phyloP scores from a whole-genome alignment of 2,888 invertebrate species.

The Hypselothyrea guttata region DNA sequence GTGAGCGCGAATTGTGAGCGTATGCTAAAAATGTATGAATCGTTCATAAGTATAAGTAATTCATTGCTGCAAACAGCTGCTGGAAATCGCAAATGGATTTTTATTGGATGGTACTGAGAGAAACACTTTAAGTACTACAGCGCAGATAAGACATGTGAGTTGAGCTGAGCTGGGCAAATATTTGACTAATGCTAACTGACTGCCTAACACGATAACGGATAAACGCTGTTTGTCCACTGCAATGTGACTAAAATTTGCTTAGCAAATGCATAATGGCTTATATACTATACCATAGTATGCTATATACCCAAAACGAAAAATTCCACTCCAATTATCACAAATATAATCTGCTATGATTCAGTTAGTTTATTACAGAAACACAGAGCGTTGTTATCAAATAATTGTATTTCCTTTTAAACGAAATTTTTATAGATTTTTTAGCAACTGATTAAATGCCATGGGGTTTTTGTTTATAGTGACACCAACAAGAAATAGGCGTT shows the following conservation, averaged over 20 bases:
- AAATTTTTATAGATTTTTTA: constrained; percentile 3
- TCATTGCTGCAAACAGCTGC: constrained; percentile 25
- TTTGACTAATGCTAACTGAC: constrained; percentile 28
- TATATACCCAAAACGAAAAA: background rate
- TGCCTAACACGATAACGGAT: too few species aligned
- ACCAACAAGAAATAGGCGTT: too few species aligned
- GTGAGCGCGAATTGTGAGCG: constrained; percentile 21
- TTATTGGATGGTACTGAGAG: background rate
- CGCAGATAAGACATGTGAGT: constrained; percentile 27
- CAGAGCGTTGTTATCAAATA: constrained; percentile 29
- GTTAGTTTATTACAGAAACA: constrained; percentile 15
- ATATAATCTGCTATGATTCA: constrained; percentile 28
- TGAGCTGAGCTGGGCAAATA: constrained; percentile 27
- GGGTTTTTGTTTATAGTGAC: too few species aligned
- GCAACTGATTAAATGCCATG: too few species aligned
- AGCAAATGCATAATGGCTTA: too few species aligned
- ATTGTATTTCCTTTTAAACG: constrained; percentile 14
- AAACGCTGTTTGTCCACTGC: constrained; percentile 6
- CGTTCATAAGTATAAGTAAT: too few species aligned
- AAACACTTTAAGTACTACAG: too few species aligned
- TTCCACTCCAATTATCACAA: background rate
- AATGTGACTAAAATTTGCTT: constrained; percentile 16
- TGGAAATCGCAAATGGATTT: constrained; percentile 27
- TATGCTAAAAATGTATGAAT: constrained; percentile 18
- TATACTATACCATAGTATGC: background rate